Conservation (phyloP, 2,888 invertebrate species). For the Catotricha subobsoleta region DNA sequence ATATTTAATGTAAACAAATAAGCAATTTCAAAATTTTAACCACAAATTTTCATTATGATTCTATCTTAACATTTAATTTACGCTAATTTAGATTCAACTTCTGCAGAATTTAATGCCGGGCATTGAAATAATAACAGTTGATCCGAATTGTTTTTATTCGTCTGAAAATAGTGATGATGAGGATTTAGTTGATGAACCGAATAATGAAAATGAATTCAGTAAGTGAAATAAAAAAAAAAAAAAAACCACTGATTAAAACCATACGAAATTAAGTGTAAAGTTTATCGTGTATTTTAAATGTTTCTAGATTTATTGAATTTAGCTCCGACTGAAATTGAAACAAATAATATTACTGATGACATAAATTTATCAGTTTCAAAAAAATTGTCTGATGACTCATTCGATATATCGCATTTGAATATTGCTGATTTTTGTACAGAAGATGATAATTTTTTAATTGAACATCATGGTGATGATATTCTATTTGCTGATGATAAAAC, state of each 20-base stretch:
- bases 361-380: neutral
- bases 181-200: neutral
- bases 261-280: too few relatives aligned
- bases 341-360: too few relatives aligned
- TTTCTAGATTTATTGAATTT: too few relatives aligned
- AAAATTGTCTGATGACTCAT: neutral
- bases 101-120: constrained; percentile 10
- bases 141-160: constrained; percentile 16
- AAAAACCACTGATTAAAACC: too few relatives aligned
- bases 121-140: constrained; percentile 19
- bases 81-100: neutral
- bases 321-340: too few relatives aligned
- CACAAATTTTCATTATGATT: too few relatives aligned
- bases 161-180: neutral
- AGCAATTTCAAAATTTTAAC: neutral
- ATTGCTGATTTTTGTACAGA: too few relatives aligned
- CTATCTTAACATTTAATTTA: too few relatives aligned
- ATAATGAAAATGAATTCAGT: neutral
- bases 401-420: neutral
- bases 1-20: neutral
- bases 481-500: neutral
- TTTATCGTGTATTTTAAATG: too few relatives aligned
- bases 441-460: constrained; percentile 1
- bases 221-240: too few relatives aligned
- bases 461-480: neutral